Percentiles rank a stretch among this genome's conserved stretches.
Conservation (phyloP, 2,797 vertebrate species). For the Ctenosaura bakeri region DNA sequence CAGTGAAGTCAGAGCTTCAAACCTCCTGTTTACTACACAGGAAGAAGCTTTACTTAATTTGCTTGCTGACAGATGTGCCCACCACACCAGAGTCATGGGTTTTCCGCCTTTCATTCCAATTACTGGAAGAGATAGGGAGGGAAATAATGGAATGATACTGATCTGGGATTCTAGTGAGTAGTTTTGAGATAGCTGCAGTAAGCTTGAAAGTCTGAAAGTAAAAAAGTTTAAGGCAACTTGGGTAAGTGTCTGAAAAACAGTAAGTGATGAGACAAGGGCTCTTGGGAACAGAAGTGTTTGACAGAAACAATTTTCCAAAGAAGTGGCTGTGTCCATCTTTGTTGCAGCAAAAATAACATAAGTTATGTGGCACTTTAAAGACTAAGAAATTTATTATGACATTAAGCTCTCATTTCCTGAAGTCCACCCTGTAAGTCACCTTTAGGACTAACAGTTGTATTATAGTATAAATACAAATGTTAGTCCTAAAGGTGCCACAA, state of each 20-base stretch:
- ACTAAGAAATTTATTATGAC: neutral
- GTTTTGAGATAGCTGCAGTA: neutral
- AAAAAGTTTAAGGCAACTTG: neutral
- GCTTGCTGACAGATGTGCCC: constrained; percentile 12
- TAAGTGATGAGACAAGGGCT: neutral
- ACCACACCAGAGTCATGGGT: neutral
- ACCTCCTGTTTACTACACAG: constrained; percentile 2
- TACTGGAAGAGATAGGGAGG: neutral
- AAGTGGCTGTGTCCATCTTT: neutral
- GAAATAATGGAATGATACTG: neutral
- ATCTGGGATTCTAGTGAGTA: neutral
- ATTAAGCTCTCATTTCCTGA: neutral
- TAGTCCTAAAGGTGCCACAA: too few relatives aligned
- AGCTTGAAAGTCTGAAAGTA: neutral
- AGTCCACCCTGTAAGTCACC: neutral
- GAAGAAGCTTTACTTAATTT: constrained; percentile 17
- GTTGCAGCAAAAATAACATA: neutral
- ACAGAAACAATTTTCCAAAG: neutral
- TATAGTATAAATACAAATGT: neutral
- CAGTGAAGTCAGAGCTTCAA: constrained; percentile 19
- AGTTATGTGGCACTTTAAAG: neutral
- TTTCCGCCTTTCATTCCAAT: constrained; percentile 19
- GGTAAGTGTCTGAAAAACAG: neutral
- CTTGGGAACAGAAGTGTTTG: neutral
- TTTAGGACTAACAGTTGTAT: too few relatives aligned